Conservation (phyloP, 2,113 vertebrate species). For the Carassius carassius region DNA sequence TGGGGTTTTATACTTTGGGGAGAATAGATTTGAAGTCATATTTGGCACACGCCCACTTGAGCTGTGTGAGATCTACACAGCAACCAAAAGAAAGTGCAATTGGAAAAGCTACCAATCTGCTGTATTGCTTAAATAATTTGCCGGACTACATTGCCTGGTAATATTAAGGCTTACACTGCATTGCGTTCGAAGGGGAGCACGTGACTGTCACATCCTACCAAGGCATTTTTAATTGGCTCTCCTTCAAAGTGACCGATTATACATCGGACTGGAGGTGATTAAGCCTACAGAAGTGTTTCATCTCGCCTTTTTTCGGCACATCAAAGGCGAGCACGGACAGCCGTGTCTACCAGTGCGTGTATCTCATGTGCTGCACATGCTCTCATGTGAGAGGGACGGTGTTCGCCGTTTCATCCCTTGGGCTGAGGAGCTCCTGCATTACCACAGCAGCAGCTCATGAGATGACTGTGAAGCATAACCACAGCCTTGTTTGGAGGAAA, state of each 20-base stretch:
- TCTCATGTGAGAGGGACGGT: slow-evolving; percentile 10
- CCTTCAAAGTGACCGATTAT: slow-evolving; percentile 49
- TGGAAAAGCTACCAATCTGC: slow-evolving; percentile 43
- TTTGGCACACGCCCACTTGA: slow-evolving; percentile 50
- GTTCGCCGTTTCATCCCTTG: slow-evolving; percentile 12
- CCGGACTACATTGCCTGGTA: slow-evolving; percentile 34
- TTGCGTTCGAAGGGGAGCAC: slow-evolving; percentile 35
- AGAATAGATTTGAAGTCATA: slow-evolving; percentile 33
- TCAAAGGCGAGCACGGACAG: slow-evolving; percentile 42
- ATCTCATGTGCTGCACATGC: slow-evolving; percentile 35
- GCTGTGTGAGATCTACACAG: slow-evolving; percentile 22
- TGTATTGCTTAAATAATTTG: slow-evolving; percentile 55
- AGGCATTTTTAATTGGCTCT: slow-evolving; percentile 42
- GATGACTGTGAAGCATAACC: slow-evolving; percentile 36
- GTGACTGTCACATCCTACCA: slow-evolving; percentile 13
- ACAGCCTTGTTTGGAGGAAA: slow-evolving; percentile 16
- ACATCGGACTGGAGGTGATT: slow-evolving; percentile 36
- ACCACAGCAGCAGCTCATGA: slow-evolving; percentile 18
- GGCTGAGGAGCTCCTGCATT: slow-evolving; percentile 23
- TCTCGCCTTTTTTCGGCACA: slow-evolving; percentile 30
- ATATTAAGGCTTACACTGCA: slow-evolving; percentile 34
- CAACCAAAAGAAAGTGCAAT: slow-evolving; percentile 12
- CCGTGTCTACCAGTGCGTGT: background rate
- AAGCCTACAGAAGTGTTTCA: slow-evolving; percentile 19
- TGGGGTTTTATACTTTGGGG: background rate